phyloP scores from a whole-genome alignment of 2,113 vertebrate species.

The Amphilophus citrinellus region DNA sequence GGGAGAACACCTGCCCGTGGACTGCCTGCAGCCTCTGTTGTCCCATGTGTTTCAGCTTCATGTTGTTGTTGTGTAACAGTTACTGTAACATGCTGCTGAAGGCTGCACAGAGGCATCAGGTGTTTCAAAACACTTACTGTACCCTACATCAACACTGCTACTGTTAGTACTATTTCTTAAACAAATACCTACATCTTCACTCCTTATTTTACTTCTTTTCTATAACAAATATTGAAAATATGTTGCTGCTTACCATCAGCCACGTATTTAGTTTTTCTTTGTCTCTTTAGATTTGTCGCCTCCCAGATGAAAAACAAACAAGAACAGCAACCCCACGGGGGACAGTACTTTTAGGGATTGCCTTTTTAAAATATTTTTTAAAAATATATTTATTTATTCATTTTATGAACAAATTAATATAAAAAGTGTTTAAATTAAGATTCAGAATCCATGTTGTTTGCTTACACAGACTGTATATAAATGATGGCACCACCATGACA shows the following conservation, averaged over 20 bases:
- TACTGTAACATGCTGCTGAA: slow-evolving; percentile 39
- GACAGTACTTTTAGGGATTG: too few species aligned
- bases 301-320: too few species aligned
- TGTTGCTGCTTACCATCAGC: too few species aligned
- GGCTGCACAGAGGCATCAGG: background rate
- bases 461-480: too few species aligned
- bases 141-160: background rate
- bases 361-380: too few species aligned
- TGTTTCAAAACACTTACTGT: background rate
- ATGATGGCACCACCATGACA: background rate
- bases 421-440: too few species aligned
- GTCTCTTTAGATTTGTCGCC: background rate
- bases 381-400: background rate
- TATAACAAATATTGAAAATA: too few species aligned
- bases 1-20: slow-evolving; percentile 72
- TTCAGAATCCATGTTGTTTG: too few species aligned
- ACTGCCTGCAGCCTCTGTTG: slow-evolving; percentile 44
- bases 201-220: background rate
- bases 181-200: background rate
- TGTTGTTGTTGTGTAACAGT: slow-evolving; percentile 71
- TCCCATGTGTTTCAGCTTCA: slow-evolving; percentile 50
- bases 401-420: background rate
- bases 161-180: background rate
- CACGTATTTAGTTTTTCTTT: too few species aligned
- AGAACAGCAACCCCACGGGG: background rate